Percentiles rank a stretch among this genome's conserved stretches.
phyloP scores from a whole-genome alignment of 2,113 vertebrate species.

The Puntigrus tetrazona region DNA sequence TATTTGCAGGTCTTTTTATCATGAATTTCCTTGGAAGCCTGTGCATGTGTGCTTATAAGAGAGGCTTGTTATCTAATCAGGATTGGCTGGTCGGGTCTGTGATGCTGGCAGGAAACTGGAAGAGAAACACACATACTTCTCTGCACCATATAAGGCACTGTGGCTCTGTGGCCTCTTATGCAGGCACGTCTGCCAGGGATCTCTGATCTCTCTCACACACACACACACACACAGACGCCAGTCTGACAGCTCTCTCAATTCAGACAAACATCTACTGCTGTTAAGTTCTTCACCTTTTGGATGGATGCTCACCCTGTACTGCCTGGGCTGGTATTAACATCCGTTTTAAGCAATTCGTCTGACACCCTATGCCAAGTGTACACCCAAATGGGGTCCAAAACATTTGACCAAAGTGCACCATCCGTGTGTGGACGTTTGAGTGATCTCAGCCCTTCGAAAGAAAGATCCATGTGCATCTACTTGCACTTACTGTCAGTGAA shows the following conservation, averaged over 20 bases:
- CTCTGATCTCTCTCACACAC: constrained; percentile 35
- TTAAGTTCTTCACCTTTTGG: not conserved
- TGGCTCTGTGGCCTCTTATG: constrained; percentile 41
- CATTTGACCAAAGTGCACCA: not conserved
- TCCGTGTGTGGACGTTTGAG: not conserved
- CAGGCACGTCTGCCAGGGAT: constrained; percentile 36
- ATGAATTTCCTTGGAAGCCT: constrained; percentile 8
- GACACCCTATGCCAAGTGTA: not conserved
- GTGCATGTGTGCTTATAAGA: constrained; percentile 17
- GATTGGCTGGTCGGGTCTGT: constrained; percentile 68
- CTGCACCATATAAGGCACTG: constrained; percentile 73
- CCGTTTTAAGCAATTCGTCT: not conserved
- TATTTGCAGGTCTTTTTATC: not conserved
- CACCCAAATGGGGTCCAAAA: not conserved
- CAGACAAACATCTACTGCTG: constrained; percentile 11
- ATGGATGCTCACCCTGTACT: not conserved
- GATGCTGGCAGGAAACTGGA: constrained; percentile 68
- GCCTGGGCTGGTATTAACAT: not conserved
- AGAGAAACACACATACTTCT: constrained; percentile 64
- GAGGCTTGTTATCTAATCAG: constrained; percentile 81
- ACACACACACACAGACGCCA: constrained; percentile 35
- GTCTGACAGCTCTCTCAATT: constrained; percentile 30
- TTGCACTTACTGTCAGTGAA: no score
- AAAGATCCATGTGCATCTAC: no score
- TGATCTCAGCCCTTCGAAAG: not conserved